Base-by-base conservation (phyloP, 1,140 invertebrate genomes). In the Philopotamus ludificatus region DNA sequence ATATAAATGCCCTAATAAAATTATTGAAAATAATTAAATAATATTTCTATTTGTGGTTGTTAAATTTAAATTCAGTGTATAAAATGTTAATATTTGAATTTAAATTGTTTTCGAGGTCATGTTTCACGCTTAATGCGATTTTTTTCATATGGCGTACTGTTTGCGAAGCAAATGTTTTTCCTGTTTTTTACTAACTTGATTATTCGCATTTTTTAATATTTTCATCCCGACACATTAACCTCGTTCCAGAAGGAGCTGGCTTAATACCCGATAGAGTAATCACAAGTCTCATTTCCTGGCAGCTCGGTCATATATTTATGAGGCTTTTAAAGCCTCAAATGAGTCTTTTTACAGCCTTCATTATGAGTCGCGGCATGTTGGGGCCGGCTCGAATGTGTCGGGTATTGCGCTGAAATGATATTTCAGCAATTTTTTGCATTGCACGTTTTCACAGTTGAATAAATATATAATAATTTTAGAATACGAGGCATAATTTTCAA, bases 311-410 rank as follows among this genome's bases (percentile, higher is more conserved):
- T 49, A 18, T 47, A 47, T 54, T 54, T 58, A 34, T 9, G 28
- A 58, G 20, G 41, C 2, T 22, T 58, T 58, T 44, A 34, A 22
- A 55, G 7, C 18, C 28, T n/a, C 34, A 45, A 57, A 58, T 58
- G 55, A 28, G 20, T 9, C 39, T 58, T 45, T 47, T 58, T 58
- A 58, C 39, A 21, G 21, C 55, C 2, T 26, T 58, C 41, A 22
- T 55, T 55, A 58, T 26, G 55, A 47, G 44, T 44, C 34, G 16
- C 34, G 44, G 10, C 4, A 9, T 47, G 44, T 47, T 47, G 12
- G 4, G 28, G 12, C 28, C 4, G 12, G 4, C 28, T 34, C 28
- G 12, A 34, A 34, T 12, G 4, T 12, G 28, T 34, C 28, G 12
- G 28, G 28, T 34, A 34, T 34, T 7, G 28, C 28, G 4, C 12